Evolutionary conservation across 2,797 vertebrate species (phyloP), one percentile per base, ranked within the genome.

Genomic region (Sternarchorhynchus goeldii): DNA sequence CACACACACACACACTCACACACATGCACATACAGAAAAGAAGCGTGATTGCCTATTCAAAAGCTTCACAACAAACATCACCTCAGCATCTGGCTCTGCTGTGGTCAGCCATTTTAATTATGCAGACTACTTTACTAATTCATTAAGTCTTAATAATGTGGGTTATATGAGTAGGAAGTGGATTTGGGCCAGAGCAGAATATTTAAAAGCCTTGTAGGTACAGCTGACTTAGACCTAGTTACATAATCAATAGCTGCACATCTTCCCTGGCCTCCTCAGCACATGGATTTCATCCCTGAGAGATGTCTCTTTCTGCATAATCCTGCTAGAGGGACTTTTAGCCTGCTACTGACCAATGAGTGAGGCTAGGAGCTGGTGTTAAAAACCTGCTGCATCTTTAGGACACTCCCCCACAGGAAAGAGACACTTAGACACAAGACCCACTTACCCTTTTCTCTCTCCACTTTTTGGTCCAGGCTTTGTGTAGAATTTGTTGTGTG

Each of bases 161-260:
- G 36, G 20, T 14, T 56, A 41, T 32, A 41, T 41, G 76, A 79
- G 41, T 58, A 62, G 25, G 20, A 2, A 59, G 34, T 58, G n/a
- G 29, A 70, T 73, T 41, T 50, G 32, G 53, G 78, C 85, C 84
- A 81, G 77, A 78, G 79, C 56, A 1, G 50, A 85, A 84, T 29
- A 78, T 74, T 77, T 79, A 73, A 73, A 80, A 77, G 50, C 60
- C 74, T 84, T 75, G 74, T 79, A 66, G 73, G 73, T 39, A 77
- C 69, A 80, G 76, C 76, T 81, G 75, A 81, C 80, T 74, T 50
- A 65, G 68, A 45, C 78, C 21, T 62, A 16, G 75, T 82, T 82
- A 80, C 78, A 80, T 80, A 78, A 82, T 82, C 75, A 73, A 73
- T 80, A 80, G 77, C 55, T 34, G 62, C 68, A 70, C 68, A 70